A percentile compares a stretch with the other conserved stretches of the same genome.
Evolutionary conservation across 2,797 vertebrate species (phyloP).

Genomic region (Gouania willdenowi): DNA sequence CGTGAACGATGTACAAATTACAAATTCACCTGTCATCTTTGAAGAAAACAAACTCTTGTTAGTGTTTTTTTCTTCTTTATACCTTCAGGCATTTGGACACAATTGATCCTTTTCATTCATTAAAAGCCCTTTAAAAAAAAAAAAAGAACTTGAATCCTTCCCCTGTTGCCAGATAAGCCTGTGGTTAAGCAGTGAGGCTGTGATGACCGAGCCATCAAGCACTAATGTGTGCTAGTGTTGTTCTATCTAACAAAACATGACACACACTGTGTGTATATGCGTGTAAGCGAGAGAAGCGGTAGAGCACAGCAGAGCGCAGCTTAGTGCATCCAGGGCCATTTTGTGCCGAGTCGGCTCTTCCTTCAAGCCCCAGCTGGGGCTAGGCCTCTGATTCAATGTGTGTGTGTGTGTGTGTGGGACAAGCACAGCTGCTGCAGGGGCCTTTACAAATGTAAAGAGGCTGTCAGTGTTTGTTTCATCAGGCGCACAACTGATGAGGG

Average conservation of each 20-base stretch:
- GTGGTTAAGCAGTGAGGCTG: slow-evolving; percentile 1
- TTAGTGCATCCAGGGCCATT: slow-evolving; percentile 74
- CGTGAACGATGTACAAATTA: slow-evolving; percentile 53
- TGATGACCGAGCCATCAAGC: slow-evolving; percentile 33
- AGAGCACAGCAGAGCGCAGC: slow-evolving; percentile 30
- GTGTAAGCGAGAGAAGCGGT: slow-evolving; percentile 23
- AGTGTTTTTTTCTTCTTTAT: not conserved
- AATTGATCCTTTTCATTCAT: no score
- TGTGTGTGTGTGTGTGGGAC: slow-evolving; percentile 83
- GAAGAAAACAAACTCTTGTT: slow-evolving; percentile 8
- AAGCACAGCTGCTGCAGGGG: slow-evolving; percentile 97
- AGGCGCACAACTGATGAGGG: slow-evolving; percentile 95
- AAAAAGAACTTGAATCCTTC: no score
- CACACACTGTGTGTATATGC: slow-evolving; percentile 59
- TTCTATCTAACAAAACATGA: slow-evolving; percentile 71
- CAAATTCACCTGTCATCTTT: slow-evolving; percentile 51
- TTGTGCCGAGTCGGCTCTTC: slow-evolving; percentile 88
- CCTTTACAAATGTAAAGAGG: slow-evolving; percentile 99
- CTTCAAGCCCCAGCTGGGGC: slow-evolving; percentile 91
- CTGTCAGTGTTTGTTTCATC: slow-evolving; percentile 99
- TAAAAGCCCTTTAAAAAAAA: no score
- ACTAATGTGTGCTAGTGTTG: slow-evolving; percentile 43
- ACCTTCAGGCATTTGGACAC: no score
- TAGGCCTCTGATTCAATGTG: slow-evolving; percentile 88
- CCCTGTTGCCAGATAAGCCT: no score